Evolutionary conservation across 2,113 vertebrate genomes (phyloP).

Genomic region (Heptranchias perlo): DNA sequence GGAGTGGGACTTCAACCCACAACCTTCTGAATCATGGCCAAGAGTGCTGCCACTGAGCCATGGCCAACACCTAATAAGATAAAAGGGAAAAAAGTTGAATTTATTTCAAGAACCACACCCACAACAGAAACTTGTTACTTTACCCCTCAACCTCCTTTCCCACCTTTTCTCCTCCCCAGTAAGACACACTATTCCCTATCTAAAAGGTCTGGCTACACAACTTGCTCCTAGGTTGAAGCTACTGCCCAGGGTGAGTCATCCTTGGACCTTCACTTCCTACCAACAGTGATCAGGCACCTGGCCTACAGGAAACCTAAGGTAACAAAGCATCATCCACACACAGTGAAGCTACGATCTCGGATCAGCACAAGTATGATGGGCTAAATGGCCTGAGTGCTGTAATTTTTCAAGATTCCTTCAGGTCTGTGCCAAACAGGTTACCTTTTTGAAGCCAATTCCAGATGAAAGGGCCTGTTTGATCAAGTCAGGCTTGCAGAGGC

Average conservation of each 20-base stretch:
- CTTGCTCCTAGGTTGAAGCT: not conserved
- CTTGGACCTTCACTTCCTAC: not conserved
- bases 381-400: not conserved
- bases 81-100: not conserved
- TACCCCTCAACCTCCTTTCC: too few species aligned
- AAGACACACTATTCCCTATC: not conserved
- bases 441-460: too few species aligned
- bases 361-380: not conserved
- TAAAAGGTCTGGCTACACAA: not conserved
- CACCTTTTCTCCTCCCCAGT: not conserved
- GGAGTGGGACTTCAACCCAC: too few species aligned
- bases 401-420: not conserved
- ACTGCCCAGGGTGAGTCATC: not conserved
- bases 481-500: not conserved
- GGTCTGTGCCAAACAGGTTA: not conserved
- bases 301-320: not conserved
- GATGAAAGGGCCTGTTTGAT: not conserved
- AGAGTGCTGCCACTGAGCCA: not conserved
- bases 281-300: not conserved
- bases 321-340: not conserved
- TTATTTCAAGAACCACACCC: not conserved
- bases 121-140: not conserved
- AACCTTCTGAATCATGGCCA: not conserved
- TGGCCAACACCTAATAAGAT: not conserved
- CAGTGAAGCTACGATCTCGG: too few species aligned